Percentiles rank a stretch among this genome's conserved stretches.
These are phyloP conservation scores for Sceloporus tristichus DNA, from an alignment of 2,113 vertebrate species.

Conservation along the genomic window DNA sequence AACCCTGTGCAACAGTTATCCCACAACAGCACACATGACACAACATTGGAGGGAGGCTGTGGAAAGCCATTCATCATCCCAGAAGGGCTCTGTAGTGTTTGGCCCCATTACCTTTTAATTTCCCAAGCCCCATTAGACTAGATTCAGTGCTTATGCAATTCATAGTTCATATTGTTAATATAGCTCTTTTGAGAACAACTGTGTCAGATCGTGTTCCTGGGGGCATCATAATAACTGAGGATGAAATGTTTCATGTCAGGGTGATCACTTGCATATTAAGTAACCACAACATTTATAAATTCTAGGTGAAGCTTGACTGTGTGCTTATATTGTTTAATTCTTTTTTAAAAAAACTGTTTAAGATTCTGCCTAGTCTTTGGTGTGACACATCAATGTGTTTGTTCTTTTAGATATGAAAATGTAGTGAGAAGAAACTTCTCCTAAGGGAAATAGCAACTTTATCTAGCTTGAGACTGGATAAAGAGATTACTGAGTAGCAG, in stretches of 20 bases:
- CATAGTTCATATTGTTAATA: neutral
- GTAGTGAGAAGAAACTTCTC: conserved; percentile 20
- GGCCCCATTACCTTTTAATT: neutral
- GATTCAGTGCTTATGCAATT: neutral
- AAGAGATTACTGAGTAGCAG: conserved; percentile 57
- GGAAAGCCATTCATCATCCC: neutral
- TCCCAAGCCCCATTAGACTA: neutral
- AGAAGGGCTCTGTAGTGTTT: neutral
- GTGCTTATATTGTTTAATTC: neutral
- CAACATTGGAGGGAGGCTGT: neutral
- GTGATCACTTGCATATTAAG: neutral
- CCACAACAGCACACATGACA: neutral
- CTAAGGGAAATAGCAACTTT: conserved; percentile 59
- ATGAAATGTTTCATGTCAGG: neutral
- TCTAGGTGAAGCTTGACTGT: neutral
- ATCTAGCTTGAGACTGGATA: conserved; percentile 63
- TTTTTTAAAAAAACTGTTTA: neutral
- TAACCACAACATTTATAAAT: neutral
- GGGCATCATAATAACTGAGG: neutral
- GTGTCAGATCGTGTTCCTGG: neutral
- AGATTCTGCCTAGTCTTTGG: neutral
- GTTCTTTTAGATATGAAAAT: conserved; percentile 7
- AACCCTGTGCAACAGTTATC: neutral
- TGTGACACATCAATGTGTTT: neutral
- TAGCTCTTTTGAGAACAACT: neutral